A percentile compares a stretch with the other conserved stretches of the same genome.
These are phyloP conservation scores for Gavia stellata DNA, from an alignment of 2,113 vertebrate species.

Conservation along the genomic window DNA sequence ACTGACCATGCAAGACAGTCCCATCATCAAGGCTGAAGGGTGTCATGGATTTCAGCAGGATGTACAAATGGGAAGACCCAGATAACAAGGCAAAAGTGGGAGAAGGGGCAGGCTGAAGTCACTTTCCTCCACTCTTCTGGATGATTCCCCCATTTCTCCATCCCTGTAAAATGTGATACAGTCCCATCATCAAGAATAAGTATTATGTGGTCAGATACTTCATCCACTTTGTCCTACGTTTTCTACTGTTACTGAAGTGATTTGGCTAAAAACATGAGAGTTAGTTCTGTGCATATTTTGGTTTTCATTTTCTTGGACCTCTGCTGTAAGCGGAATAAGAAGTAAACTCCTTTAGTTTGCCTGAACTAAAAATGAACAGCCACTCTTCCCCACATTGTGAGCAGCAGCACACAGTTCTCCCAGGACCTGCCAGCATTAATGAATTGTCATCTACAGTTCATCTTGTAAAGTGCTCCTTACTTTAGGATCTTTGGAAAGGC, in stretches of 20 bases:
- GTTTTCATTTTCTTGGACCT: background rate
- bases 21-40: background rate
- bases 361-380: background rate
- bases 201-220: background rate
- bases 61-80: background rate
- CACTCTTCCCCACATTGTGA: background rate
- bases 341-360: background rate
- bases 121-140: background rate
- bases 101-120: background rate
- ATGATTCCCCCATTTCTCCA: background rate
- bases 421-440: background rate
- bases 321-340: background rate
- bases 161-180: background rate
- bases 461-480: background rate
- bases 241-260: background rate
- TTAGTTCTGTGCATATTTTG: background rate
- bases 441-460: no score
- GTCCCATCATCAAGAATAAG: no score
- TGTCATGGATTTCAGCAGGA: background rate
- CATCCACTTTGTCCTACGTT: background rate
- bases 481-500: background rate
- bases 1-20: background rate
- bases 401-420: background rate
- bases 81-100: background rate
- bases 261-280: background rate